phyloP scores from a whole-genome alignment of 2,888 invertebrate species.

The Trachelus stipa region DNA sequence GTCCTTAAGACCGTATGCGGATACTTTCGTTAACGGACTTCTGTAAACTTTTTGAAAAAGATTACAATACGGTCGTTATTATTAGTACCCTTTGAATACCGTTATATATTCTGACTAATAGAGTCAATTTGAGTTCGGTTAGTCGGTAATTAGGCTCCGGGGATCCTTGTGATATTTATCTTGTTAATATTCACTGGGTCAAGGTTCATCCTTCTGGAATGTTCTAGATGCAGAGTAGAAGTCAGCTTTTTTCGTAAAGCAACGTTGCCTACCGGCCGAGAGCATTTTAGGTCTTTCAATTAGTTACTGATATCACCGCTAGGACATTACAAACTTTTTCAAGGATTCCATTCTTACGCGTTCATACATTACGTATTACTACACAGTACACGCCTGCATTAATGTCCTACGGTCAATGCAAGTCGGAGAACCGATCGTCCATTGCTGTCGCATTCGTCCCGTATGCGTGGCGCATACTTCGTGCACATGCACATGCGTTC shows the following conservation, averaged over 20 bases:
- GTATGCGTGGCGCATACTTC: slow-evolving; percentile 43
- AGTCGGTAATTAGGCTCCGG: neutral
- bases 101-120: neutral
- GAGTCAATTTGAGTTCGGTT: neutral
- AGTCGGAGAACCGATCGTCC: slow-evolving; percentile 3
- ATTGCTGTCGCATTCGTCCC: slow-evolving; percentile 12
- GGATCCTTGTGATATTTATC: neutral
- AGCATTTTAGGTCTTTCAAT: neutral
- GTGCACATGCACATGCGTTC: slow-evolving; percentile 46
- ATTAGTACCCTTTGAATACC: neutral
- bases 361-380: neutral
- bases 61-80: neutral
- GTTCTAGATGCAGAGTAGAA: neutral
- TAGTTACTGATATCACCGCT: neutral
- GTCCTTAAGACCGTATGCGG: slow-evolving; percentile 15
- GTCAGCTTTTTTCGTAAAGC: neutral
- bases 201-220: neutral
- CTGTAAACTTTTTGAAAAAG: neutral
- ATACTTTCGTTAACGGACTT: neutral
- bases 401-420: slow-evolving; percentile 3
- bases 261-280: neutral
- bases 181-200: neutral
- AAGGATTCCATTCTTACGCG: slow-evolving; percentile 1
- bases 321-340: neutral
- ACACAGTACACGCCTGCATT: neutral